Base-by-base conservation (phyloP, 2,797 vertebrate genomes). In the Falco peregrinus region DNA sequence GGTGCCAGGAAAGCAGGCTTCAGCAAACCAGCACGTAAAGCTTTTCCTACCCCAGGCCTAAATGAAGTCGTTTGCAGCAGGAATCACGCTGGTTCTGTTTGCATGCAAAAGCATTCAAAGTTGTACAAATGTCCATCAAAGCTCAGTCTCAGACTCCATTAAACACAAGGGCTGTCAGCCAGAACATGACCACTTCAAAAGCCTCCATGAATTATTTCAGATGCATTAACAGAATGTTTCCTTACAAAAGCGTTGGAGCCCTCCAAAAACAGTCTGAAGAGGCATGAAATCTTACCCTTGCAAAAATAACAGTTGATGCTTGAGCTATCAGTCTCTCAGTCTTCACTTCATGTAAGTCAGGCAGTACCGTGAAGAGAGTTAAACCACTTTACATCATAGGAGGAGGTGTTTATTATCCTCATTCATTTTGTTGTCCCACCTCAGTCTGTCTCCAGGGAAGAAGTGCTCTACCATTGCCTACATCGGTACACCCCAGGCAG, bases 181-280 rank as follows among this genome's bases (percentile, higher is more conserved):
- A 86, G 91, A 94, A 69, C 47, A 73, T 2, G 21, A 56, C 74
- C 81, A 71, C 81, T 68, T 85, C 92, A 88, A 89, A 93, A 90
- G 35, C 31, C 83, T 92, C 85, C 80, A 48, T 84, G 82, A 96
- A 91, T 92, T 96, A 97, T 96, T 96, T 74, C 95, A 57, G 56
- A 68, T 76, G 51, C 68, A 37, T 57, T 84, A 88, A 64, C 56
- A 59, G 67, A 95, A 47, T 4, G 41, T 47, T 93, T 76, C 80
- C 65, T 18, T 33, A 54, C 74, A 67, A 33, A 82, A 85, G 31
- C 3, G 14, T 61, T 79, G 13, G 11, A 54, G 59, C 48, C 76
- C 84, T 39, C 87, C 26, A 33, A 70, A 92, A 96, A 87, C 48
- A 71, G 86, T 4, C 47, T 25, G 31, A 65, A 70, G 14, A 87